phyloP scores from a whole-genome alignment of 1,140 invertebrate genomes.

The Euwallacea similis region DNA sequence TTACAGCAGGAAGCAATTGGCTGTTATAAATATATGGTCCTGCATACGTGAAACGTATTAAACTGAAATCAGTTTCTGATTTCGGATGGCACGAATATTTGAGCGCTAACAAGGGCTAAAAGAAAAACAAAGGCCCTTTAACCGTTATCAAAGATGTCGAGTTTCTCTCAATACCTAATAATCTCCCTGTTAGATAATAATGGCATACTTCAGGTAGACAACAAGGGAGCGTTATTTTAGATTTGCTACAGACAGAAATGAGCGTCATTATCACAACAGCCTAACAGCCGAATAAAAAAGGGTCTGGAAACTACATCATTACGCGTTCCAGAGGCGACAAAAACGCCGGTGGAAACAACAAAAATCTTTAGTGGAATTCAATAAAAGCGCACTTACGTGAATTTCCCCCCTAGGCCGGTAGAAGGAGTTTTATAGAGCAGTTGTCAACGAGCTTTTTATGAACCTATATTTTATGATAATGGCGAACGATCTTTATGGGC shows the following conservation, averaged over 20 bases:
- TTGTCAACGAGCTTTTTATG: conserved; percentile 31
- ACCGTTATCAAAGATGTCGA: neutral
- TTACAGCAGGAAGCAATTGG: neutral
- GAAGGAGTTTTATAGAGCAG: conserved; percentile 33
- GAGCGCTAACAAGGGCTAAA: too few species aligned
- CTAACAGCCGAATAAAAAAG: conserved; percentile 36
- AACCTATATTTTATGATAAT: conserved; percentile 35
- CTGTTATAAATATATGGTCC: too few species aligned
- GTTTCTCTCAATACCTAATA: neutral
- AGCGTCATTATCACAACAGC: conserved; percentile 29
- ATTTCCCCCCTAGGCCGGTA: conserved; percentile 17
- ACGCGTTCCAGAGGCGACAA: conserved; percentile 27
- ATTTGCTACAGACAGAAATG: conserved; percentile 21
- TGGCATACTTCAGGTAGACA: conserved; percentile 28
- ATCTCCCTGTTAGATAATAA: conserved; percentile 16
- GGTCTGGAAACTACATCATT: conserved; percentile 34
- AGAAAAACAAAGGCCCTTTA: neutral
- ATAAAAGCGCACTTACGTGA: conserved; percentile 35
- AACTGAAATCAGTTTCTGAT: too few species aligned
- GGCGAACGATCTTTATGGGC: conserved; percentile 12
- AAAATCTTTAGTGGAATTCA: conserved; percentile 37
- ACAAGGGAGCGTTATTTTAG: conserved; percentile 22
- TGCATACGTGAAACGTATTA: too few species aligned
- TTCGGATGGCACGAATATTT: too few species aligned
- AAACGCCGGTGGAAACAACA: conserved; percentile 28